Conservation (phyloP, 2,113 vertebrate genomes). For the Carollia perspicillata region DNA sequence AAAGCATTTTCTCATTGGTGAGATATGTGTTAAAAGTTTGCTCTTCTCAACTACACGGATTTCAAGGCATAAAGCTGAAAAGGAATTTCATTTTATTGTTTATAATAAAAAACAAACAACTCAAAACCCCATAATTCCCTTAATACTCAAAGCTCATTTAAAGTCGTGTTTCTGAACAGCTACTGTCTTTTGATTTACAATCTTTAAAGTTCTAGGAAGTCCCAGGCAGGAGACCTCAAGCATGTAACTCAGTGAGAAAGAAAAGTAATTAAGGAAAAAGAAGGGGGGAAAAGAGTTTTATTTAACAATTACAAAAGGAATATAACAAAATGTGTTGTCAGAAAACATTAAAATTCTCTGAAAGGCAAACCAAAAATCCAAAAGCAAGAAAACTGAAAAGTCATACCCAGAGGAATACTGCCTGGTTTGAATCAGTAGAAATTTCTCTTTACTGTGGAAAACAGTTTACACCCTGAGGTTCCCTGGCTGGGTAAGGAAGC, state of each 20-base stretch:
- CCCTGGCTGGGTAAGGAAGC: background rate
- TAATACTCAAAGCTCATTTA: conserved; percentile 45
- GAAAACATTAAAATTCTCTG: conserved; percentile 19
- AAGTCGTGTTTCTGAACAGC: background rate
- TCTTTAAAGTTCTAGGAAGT: background rate
- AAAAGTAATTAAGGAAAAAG: background rate
- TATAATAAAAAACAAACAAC: background rate
- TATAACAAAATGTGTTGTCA: background rate
- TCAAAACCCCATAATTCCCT: background rate
- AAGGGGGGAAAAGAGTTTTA: background rate
- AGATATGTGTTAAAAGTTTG: conserved; percentile 8
- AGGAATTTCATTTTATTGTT: background rate
- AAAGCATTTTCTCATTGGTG: background rate
- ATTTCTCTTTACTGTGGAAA: conserved; percentile 28
- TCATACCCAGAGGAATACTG: background rate
- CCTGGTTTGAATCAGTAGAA: background rate
- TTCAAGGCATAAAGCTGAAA: conserved; percentile 8
- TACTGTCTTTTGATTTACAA: conserved; percentile 9
- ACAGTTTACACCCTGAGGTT: background rate
- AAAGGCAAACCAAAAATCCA: background rate
- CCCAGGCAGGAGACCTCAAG: background rate
- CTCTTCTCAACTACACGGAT: background rate
- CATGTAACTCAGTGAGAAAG: background rate
- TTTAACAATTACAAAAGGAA: conserved; percentile 5
- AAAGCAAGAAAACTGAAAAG: background rate